Evolutionary conservation across 2,888 invertebrate species (phyloP).

Genomic region (Euphydryas editha): DNA sequence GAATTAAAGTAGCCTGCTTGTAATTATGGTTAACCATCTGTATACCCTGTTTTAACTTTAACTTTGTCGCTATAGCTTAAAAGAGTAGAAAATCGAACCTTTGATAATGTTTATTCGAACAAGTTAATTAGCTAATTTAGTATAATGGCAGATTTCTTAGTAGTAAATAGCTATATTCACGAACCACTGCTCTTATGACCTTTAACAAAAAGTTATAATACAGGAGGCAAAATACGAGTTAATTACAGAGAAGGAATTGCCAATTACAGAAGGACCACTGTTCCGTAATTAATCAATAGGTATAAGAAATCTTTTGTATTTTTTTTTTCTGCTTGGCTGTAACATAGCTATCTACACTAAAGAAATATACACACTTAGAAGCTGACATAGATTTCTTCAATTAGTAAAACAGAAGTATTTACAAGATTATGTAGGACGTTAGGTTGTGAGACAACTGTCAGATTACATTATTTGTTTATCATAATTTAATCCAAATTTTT

Average conservation of each 20-base stretch:
- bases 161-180: background rate
- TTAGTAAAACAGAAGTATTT: no score
- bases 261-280: background rate
- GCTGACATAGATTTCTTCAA: background rate
- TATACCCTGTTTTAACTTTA: no score
- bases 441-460: no score
- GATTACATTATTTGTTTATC: no score
- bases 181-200: background rate
- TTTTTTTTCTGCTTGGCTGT: background rate
- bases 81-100: no score
- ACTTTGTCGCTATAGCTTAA: no score
- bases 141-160: background rate
- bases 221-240: background rate
- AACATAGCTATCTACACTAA: background rate
- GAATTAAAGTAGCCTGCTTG: no score
- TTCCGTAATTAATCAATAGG: background rate
- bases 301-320: background rate
- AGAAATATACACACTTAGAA: background rate
- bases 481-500: no score
- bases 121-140: no score
- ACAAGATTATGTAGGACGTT: no score
- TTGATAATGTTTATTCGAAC: no score
- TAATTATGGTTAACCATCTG: no score
- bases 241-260: background rate
- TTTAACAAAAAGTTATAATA: constrained; percentile 4